phyloP scores from a whole-genome alignment of 2,113 vertebrate genomes.

The Geothlypis trichas region DNA sequence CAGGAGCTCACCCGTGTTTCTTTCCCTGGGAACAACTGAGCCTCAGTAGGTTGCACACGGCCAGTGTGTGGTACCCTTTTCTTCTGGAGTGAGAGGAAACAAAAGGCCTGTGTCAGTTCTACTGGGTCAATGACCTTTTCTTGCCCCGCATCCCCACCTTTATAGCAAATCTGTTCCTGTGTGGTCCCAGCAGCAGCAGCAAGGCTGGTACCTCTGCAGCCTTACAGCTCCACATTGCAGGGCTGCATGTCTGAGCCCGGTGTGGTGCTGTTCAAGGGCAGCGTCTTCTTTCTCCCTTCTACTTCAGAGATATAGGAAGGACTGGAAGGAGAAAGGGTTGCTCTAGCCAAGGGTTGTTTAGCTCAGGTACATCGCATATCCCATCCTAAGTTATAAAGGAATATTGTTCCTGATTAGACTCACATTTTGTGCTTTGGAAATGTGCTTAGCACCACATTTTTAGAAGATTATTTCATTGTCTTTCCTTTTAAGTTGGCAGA shows the following conservation, averaged over 20 bases:
- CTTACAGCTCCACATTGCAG: not conserved
- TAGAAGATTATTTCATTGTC: not conserved
- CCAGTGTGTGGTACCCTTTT: not conserved
- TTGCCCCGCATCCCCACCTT: not conserved
- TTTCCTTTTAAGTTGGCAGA: not conserved
- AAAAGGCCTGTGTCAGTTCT: not conserved
- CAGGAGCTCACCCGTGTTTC: not conserved
- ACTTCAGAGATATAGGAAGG: not conserved
- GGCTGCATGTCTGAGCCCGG: not conserved
- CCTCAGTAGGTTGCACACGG: not conserved
- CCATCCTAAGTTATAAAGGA: constrained; percentile 22
- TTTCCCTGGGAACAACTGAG: not conserved
- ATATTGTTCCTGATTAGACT: not conserved
- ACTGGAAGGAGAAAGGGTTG: not conserved
- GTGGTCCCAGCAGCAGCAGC: not conserved
- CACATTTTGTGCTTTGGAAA: not conserved
- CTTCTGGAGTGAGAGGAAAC: not conserved
- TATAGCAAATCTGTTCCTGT: not conserved
- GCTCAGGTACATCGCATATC: not conserved
- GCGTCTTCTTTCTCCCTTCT: constrained; percentile 28
- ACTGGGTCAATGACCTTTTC: not conserved
- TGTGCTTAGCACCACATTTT: not conserved
- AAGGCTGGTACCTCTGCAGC: not conserved
- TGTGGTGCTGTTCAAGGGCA: not conserved
- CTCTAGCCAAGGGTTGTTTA: not conserved